Conservation (phyloP, 2,797 vertebrate genomes). For the Sebastiscus tertius region DNA sequence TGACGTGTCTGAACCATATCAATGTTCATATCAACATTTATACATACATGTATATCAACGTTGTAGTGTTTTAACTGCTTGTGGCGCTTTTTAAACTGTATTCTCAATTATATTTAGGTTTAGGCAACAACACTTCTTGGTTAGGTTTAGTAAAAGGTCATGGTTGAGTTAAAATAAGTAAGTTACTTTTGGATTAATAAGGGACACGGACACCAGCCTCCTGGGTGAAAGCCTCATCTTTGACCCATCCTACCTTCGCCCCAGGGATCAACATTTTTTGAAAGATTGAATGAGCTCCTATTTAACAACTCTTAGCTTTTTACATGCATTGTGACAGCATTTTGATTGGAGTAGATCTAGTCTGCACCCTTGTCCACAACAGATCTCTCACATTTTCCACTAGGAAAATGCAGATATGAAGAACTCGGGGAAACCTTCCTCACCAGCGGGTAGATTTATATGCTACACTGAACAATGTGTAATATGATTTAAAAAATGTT, state of each 20-base stretch:
- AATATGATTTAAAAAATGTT: conserved; percentile 25
- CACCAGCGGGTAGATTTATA: not conserved
- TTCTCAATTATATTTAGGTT: not conserved
- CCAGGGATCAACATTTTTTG: not conserved
- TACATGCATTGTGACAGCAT: not conserved
- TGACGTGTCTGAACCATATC: not conserved
- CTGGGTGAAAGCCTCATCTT: not conserved
- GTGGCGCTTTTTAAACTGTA: not conserved
- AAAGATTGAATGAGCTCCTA: not conserved
- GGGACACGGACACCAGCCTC: not conserved
- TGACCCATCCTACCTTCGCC: not conserved
- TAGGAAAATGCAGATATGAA: not conserved
- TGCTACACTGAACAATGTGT: conserved; percentile 21
- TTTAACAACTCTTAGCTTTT: not conserved
- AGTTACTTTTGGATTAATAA: not conserved
- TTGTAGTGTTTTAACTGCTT: not conserved
- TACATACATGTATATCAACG: not conserved
- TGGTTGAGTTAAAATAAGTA: not conserved
- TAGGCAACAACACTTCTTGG: not conserved
- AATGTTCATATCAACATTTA: not conserved
- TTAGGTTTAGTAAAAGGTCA: not conserved
- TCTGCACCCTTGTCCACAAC: not conserved
- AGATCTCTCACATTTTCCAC: not conserved
- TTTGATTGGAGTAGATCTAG: not conserved
- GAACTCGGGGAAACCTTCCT: not conserved